phyloP scores from a whole-genome alignment of 2,888 invertebrate species.

The Listrodromus nycthemerus region DNA sequence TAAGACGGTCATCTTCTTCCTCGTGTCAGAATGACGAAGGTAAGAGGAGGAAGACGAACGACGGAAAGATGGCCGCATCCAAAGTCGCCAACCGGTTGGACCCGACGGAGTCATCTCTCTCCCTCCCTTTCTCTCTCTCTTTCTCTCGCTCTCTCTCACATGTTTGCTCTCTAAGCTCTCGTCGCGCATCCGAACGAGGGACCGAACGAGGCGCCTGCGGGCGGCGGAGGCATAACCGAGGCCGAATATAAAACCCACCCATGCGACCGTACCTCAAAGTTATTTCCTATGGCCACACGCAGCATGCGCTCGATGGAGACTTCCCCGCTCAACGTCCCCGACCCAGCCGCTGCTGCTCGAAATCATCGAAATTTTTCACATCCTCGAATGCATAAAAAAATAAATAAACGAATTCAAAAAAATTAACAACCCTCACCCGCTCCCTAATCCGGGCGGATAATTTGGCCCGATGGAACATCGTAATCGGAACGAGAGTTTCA shows the following conservation, averaged over 20 bases:
- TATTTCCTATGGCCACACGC: slow-evolving; percentile 56
- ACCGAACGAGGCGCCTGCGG: slow-evolving; percentile 65
- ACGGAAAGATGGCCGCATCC: slow-evolving; percentile 82
- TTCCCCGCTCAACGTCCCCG: neutral
- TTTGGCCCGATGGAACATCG: neutral
- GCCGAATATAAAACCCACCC: slow-evolving; percentile 66
- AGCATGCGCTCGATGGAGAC: slow-evolving; percentile 23
- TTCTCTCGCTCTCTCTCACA: slow-evolving; percentile 32
- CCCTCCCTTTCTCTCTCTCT: neutral
- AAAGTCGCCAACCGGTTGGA: slow-evolving; percentile 83
- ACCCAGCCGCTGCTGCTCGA: neutral
- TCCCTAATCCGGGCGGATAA: neutral
- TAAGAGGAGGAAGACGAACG: slow-evolving; percentile 76
- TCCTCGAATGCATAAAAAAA: neutral
- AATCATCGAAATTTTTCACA: slow-evolving; percentile 2
- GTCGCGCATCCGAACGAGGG: slow-evolving; percentile 48
- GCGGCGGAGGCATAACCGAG: slow-evolving; percentile 71
- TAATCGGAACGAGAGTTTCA: slow-evolving; percentile 16
- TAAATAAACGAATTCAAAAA: no score
- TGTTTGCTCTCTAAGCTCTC: slow-evolving; percentile 78
- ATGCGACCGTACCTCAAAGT: slow-evolving; percentile 47
- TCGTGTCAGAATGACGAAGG: slow-evolving; percentile 70
- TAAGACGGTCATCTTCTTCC: slow-evolving; percentile 4
- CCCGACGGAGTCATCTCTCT: slow-evolving; percentile 55
- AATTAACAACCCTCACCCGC: no score